Evolutionary conservation across 2,113 vertebrate species (phyloP), one percentile per base, ranked within the genome.

Genomic region (Apodemus speciosus): DNA sequence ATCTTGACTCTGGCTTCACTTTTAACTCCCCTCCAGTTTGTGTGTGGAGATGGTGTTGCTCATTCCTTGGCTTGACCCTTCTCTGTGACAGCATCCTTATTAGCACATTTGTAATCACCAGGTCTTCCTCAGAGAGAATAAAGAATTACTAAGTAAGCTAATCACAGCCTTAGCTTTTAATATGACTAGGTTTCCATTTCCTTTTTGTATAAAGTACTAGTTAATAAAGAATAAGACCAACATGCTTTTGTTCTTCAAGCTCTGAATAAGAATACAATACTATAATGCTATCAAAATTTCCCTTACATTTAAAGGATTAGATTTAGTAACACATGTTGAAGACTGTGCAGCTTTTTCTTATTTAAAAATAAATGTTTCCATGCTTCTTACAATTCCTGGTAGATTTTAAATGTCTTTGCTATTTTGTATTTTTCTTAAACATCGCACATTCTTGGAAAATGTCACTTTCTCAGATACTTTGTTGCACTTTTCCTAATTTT

Each of bases 331-430:
- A 89, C 88, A 97, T 97, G 97, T 94, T 96, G 93, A 93, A 96
- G 97, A 95, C 89, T 49, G 85, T 86, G 2, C 98, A 98, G 98
- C 97, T 98, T 98, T 98, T 98, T 98, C 97, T 97, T 95, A 98
- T 98, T 98, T 98, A 97, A 95, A 95, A 97, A 91, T 98, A 98
- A 98, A 90, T 98, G 97, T 97, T 98, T 98, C 98, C 98, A 97
- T 98, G 97, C 97, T 98, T 95, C 95, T 97, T 97, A 97, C 96
- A 97, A 97, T 98, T 98, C 98, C 98, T 97, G 97, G 97, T 96
- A 93, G 96, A 96, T 96, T 98, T 97, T 97, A 98, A 97, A 98
- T 94, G 97, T 98, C 97, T 98, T 96, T 96, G 95, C 97, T 97
- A 96, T 97, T 98, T 97, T 98, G 95, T 97, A 90, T 98, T 97